Conservation (phyloP, 2,888 invertebrate species). For the Ichneumoninae sp. region DNA sequence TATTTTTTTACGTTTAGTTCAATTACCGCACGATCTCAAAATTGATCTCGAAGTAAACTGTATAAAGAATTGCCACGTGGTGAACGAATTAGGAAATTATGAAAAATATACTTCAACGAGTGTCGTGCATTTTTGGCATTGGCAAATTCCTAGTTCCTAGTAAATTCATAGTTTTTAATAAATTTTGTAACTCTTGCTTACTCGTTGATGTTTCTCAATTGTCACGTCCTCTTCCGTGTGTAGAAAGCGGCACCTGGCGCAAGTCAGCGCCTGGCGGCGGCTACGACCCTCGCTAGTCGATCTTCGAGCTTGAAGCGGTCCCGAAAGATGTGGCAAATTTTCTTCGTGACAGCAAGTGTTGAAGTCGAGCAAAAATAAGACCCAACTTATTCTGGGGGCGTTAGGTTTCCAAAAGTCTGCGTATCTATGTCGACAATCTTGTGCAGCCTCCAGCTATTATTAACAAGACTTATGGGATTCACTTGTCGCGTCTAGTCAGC, state of each 20-base stretch:
- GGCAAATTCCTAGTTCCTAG: no score
- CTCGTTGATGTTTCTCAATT: conserved; percentile 8
- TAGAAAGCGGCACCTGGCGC: conserved; percentile 1
- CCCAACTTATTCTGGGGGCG: background rate
- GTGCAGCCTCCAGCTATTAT: background rate
- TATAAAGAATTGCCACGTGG: background rate
- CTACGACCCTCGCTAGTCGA: conserved; percentile 17
- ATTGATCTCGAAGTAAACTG: background rate
- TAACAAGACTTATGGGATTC: background rate
- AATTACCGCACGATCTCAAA: background rate
- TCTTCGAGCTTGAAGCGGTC: background rate
- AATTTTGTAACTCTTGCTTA: conserved; percentile 14
- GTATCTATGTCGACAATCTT: background rate
- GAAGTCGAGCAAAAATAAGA: background rate
- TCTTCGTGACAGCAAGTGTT: conserved; percentile 6
- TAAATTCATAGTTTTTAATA: background rate
- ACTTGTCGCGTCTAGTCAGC: conserved; percentile 4
- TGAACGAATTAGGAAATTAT: background rate
- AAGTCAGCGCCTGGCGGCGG: conserved; percentile 20
- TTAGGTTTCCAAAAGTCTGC: background rate
- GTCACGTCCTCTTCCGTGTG: conserved; percentile 10
- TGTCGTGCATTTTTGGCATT: background rate
- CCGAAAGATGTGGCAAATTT: conserved; percentile 8
- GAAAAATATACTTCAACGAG: background rate
- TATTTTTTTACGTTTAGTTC: background rate